Conservation (phyloP, 2,113 vertebrate species). For the Urocitellus parryii region DNA sequence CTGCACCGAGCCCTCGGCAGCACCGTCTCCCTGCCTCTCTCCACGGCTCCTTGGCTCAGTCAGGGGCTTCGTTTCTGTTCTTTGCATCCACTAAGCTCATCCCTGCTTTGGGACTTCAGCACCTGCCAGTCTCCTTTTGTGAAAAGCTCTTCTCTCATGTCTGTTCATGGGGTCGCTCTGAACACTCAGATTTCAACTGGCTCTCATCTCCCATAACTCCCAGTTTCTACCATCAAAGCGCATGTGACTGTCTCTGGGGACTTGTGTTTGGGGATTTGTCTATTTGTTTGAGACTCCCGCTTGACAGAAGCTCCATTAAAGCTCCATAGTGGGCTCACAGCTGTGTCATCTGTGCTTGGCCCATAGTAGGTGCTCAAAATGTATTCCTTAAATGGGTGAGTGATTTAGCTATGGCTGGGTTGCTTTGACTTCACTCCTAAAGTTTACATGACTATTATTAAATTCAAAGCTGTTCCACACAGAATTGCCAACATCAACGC, state of each 20-base stretch:
- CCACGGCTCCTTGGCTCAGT: not conserved
- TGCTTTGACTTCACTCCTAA: not conserved
- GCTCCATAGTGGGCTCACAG: fast-evolving
- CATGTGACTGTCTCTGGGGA: no score
- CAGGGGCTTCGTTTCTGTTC: not conserved
- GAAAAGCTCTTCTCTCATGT: not conserved
- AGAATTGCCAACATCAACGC: not conserved
- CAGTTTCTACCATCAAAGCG: not conserved
- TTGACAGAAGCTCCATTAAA: not conserved
- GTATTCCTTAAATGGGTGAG: not conserved
- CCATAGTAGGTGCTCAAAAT: not conserved
- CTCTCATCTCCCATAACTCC: fast-evolving
- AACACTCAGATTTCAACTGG: not conserved
- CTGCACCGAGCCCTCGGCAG: not conserved
- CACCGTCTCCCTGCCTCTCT: not conserved
- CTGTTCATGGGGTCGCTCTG: not conserved
- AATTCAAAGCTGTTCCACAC: constrained; percentile 26
- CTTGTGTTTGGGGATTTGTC: not conserved
- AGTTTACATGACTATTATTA: constrained; percentile 11
- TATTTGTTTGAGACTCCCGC: not conserved
- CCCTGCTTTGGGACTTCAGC: not conserved
- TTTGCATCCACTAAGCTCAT: not conserved
- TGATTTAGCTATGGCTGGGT: not conserved
- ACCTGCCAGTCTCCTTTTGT: not conserved
- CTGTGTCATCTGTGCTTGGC: not conserved